Evolutionary conservation across 1,140 invertebrate species (phyloP).

Genomic region (Brachionus asplanchnoidis): DNA sequence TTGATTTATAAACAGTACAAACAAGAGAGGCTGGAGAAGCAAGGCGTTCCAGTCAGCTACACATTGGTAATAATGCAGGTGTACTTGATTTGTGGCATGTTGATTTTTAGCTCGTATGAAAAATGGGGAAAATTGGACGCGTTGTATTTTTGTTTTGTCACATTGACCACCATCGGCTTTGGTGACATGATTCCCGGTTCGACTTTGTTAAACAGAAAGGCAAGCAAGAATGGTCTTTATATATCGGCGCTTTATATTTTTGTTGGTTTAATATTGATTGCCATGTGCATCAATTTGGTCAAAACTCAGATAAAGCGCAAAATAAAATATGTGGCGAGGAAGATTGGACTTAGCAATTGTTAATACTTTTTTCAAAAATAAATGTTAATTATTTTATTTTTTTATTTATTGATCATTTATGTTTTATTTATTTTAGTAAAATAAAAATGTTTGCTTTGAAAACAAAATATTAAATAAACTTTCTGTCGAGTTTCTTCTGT

Average conservation of each 20-base stretch:
- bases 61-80: conserved; percentile 19
- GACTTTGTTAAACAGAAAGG: conserved; percentile 14
- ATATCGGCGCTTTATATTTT: conserved; percentile 39
- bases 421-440: neutral
- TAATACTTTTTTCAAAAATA: neutral
- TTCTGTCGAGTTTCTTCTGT: too few species aligned
- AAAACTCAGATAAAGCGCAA: conserved; percentile 25
- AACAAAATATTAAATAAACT: too few species aligned
- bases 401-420: neutral
- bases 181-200: conserved; percentile 43
- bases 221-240: conserved; percentile 1
- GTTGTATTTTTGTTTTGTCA: conserved; percentile 48
- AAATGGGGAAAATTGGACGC: conserved; percentile 42
- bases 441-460: too few species aligned
- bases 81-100: conserved; percentile 30
- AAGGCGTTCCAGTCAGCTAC: conserved; percentile 26
- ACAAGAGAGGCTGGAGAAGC: conserved; percentile 11
- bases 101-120: conserved; percentile 48
- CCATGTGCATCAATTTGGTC: conserved; percentile 40
- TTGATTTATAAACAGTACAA: conserved; percentile 23
- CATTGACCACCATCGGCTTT: conserved; percentile 48
- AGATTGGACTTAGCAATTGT: conserved; percentile 31
- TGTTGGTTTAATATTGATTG: conserved; percentile 34
- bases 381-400: neutral
- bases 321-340: conserved; percentile 26